These are phyloP conservation scores for Nibea coibor DNA, from an alignment of 2,113 vertebrate species.

Conservation along the genomic window DNA sequence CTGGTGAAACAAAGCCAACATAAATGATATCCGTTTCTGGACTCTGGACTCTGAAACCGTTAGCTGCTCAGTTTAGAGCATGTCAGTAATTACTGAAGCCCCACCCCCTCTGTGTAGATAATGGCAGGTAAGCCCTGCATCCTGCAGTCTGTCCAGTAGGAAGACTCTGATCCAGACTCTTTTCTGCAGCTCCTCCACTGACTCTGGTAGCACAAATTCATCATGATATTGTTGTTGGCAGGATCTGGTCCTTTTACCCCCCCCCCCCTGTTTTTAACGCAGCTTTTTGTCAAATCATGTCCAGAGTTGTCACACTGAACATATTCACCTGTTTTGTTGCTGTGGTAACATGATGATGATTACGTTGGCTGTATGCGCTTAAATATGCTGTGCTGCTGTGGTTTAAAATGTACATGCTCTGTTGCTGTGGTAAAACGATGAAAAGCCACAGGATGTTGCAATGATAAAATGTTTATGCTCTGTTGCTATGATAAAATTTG, in stretches of 20 bases:
- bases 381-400: constrained; percentile 58
- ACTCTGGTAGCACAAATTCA: constrained; percentile 36
- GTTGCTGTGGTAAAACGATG: constrained; percentile 36
- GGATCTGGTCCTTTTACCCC: constrained; percentile 22
- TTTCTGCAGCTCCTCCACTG: constrained; percentile 42
- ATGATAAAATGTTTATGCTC: constrained; percentile 30
- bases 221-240: constrained; percentile 18
- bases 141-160: constrained; percentile 25
- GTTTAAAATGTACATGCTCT: constrained; percentile 51
- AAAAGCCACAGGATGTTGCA: constrained; percentile 32
- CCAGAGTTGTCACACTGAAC: constrained; percentile 47
- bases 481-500: constrained; percentile 39
- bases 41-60: background rate
- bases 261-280: constrained; percentile 35
- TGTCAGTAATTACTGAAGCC: constrained; percentile 21
- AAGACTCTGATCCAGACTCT: constrained; percentile 23
- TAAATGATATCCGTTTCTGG: constrained; percentile 3
- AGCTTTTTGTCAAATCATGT: constrained; percentile 56
- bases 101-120: constrained; percentile 38
- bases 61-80: constrained; percentile 6
- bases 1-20: constrained; percentile 15
- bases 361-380: constrained; percentile 30
- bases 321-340: constrained; percentile 41
- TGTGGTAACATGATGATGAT: constrained; percentile 44
- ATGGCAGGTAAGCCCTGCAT: constrained; percentile 46